A percentile compares a stretch with the other conserved stretches of the same genome.
Evolutionary conservation across 2,888 invertebrate species (phyloP).

Genomic region (Bombylius major): DNA sequence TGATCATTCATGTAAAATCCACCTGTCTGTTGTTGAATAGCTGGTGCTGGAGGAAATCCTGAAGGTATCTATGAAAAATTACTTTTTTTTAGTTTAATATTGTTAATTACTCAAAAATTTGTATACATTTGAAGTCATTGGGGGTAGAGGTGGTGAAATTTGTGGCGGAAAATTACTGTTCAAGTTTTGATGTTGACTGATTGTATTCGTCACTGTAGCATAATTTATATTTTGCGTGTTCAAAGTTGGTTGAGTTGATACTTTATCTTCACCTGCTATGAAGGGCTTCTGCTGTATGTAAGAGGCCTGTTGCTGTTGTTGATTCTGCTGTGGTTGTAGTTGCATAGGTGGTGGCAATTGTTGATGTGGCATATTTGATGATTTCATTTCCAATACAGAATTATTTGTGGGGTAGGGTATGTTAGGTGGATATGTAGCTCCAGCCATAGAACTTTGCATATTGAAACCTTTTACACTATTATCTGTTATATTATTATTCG

Average conservation of each 20-base stretch:
- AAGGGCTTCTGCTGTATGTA: background rate
- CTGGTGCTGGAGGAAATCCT: background rate
- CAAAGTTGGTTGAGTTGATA: background rate
- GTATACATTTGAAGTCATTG: background rate
- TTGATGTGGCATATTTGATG: background rate
- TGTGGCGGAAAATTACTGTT: slow-evolving; percentile 6
- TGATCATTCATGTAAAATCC: background rate
- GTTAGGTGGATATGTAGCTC: background rate
- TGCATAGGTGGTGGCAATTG: slow-evolving; percentile 4
- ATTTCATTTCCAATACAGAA: background rate
- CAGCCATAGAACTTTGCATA: background rate
- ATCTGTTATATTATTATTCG: slow-evolving; percentile 1
- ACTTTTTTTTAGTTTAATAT: too few species aligned
- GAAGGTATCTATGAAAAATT: background rate
- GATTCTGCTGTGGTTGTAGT: slow-evolving; percentile 13
- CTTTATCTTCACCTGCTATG: background rate
- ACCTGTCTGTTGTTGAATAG: background rate
- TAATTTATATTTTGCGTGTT: background rate
- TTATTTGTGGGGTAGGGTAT: background rate
- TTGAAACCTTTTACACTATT: background rate
- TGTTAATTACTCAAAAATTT: too few species aligned
- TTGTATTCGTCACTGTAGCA: background rate
- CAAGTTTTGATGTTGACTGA: background rate
- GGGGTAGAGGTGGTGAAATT: slow-evolving; percentile 6
- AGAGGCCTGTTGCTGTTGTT: background rate